Evolutionary conservation across 2,113 vertebrate species (phyloP).

Genomic region (Macrotis lagotis): DNA sequence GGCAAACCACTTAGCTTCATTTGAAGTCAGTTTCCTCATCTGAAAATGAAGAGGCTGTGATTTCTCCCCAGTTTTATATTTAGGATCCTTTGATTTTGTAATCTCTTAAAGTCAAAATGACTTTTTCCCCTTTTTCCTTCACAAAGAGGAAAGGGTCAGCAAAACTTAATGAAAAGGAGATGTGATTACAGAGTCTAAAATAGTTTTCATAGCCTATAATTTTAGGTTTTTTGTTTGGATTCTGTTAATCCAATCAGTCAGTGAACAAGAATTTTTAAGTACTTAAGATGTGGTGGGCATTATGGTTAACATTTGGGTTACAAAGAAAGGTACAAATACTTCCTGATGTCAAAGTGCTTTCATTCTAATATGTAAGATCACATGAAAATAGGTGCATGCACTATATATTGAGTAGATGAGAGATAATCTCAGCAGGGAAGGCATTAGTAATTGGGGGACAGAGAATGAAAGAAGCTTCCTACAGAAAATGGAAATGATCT

Average conservation of each 20-base stretch:
- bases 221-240: neutral
- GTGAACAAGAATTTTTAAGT: neutral
- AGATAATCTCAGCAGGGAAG: neutral
- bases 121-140: neutral
- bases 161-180: neutral
- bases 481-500: neutral
- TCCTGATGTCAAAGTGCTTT: neutral
- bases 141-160: neutral
- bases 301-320: neutral
- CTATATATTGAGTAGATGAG: neutral
- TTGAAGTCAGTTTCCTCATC: neutral
- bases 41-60: neutral
- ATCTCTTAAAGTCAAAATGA: conserved; percentile 55
- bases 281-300: neutral
- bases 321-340: neutral
- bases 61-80: neutral
- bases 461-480: neutral
- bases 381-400: neutral
- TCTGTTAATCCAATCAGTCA: neutral
- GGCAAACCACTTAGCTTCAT: neutral
- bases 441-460: neutral
- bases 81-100: neutral
- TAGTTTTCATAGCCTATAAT: neutral
- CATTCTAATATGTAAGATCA: neutral
- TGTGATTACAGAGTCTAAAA: neutral